A percentile compares a stretch with the other conserved stretches of the same genome.
phyloP scores from a whole-genome alignment of 2,113 vertebrate genomes.

The Brachionichthys hirsutus region DNA sequence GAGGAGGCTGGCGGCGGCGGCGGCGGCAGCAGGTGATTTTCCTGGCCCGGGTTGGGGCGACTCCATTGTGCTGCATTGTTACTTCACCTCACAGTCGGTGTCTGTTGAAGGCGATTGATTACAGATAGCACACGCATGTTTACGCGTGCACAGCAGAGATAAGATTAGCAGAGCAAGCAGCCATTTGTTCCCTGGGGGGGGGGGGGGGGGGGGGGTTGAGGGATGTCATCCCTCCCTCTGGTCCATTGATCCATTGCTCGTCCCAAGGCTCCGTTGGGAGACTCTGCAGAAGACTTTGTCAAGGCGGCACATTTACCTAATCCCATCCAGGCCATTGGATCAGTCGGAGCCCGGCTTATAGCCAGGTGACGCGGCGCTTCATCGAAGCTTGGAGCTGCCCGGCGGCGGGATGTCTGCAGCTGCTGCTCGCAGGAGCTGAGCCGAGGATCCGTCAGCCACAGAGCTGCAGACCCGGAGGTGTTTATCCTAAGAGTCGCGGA shows the following conservation, averaged over 20 bases:
- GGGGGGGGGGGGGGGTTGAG: constrained; percentile 20
- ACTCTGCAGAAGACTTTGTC: constrained; percentile 20
- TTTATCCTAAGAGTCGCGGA: constrained; percentile 21
- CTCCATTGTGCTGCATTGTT: constrained; percentile 31
- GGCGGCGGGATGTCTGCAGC: constrained; percentile 26
- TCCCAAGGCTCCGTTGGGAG: constrained; percentile 9
- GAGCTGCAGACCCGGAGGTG: not conserved
- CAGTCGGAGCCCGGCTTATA: constrained; percentile 8
- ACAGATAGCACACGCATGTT: constrained; percentile 24
- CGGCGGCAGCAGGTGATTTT: constrained; percentile 28
- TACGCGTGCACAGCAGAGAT: constrained; percentile 16
- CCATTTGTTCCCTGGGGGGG: constrained; percentile 16
- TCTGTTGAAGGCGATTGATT: constrained; percentile 37
- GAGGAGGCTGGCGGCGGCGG: constrained; percentile 9
- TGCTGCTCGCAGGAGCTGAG: constrained; percentile 16
- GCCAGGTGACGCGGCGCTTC: constrained; percentile 28
- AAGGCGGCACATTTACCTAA: constrained; percentile 14
- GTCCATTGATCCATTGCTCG: constrained; percentile 48
- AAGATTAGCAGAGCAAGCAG: constrained; percentile 24
- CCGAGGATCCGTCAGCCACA: constrained; percentile 20
- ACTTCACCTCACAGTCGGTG: constrained; percentile 18
- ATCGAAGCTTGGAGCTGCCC: constrained; percentile 26
- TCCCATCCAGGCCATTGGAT: constrained; percentile 24
- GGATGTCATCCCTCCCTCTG: constrained; percentile 7
- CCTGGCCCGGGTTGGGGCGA: constrained; percentile 1